Conservation (phyloP, 2,797 vertebrate species). For the Microchirus variegatus region DNA sequence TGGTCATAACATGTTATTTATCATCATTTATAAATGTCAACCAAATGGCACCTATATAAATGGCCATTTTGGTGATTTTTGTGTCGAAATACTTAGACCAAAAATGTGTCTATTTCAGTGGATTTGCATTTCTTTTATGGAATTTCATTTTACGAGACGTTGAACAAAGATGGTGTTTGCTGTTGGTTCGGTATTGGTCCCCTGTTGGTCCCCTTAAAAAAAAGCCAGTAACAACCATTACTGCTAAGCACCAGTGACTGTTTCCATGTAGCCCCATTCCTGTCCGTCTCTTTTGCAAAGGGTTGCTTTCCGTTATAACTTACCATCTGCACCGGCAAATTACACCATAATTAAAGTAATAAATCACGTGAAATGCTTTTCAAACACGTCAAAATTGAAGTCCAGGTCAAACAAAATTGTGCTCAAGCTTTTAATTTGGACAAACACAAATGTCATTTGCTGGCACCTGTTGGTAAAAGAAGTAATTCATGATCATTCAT, state of each 20-base stretch:
- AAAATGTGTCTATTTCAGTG: too few relatives aligned
- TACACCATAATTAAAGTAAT: constrained; percentile 58
- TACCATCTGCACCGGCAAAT: constrained; percentile 63
- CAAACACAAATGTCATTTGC: constrained; percentile 2
- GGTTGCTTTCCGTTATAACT: constrained; percentile 38
- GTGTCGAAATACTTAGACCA: too few relatives aligned
- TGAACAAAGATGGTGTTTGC: too few relatives aligned
- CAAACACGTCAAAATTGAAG: constrained; percentile 32
- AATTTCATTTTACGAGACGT: too few relatives aligned
- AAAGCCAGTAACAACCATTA: too few relatives aligned
- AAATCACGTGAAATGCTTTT: constrained; percentile 48
- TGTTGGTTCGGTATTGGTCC: too few relatives aligned
- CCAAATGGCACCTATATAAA: too few relatives aligned
- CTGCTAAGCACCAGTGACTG: constrained; percentile 5
- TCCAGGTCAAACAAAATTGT: constrained; percentile 7
- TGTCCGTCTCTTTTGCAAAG: constrained; percentile 1
- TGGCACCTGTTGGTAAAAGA: neutral
- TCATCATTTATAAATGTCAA: too few relatives aligned
- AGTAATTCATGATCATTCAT: neutral
- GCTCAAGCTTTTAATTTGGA: constrained; percentile 16
- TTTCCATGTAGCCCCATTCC: constrained; percentile 10
- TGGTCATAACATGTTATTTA: too few relatives aligned
- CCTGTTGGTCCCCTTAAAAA: too few relatives aligned
- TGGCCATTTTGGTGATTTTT: too few relatives aligned
- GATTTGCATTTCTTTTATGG: too few relatives aligned